A percentile compares a stretch with the other conserved stretches of the same genome.
Conservation (phyloP, 2,888 invertebrate species). For the Cybosia mesomella region DNA sequence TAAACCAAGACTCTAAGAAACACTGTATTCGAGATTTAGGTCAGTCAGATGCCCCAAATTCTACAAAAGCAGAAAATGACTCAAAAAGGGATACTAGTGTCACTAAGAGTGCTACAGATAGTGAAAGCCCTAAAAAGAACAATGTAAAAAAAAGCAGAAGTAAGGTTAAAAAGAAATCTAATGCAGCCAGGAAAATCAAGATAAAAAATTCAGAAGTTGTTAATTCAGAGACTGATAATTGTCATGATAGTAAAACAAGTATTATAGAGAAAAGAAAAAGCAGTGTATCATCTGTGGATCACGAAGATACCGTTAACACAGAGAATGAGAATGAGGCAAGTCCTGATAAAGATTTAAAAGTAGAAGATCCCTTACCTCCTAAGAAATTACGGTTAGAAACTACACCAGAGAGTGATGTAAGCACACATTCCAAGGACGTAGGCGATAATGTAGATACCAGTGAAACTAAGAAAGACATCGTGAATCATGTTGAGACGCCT, state of each 20-base stretch:
- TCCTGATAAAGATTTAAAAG: conserved; percentile 69
- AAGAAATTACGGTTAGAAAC: conserved; percentile 80
- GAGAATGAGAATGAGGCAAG: conserved; percentile 70
- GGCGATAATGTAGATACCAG: conserved; percentile 64
- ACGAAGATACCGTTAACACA: conserved; percentile 63
- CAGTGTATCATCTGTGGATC: conserved; percentile 79
- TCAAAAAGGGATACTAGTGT: conserved; percentile 64
- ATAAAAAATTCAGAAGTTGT: conserved; percentile 66
- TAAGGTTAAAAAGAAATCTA: conserved; percentile 75
- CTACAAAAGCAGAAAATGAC: conserved; percentile 63
- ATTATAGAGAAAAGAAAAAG: conserved; percentile 81
- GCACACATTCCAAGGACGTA: conserved; percentile 78
- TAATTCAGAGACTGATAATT: conserved; percentile 72
- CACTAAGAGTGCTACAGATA: conserved; percentile 70
- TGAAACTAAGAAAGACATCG: conserved; percentile 61
- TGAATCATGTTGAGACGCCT: conserved; percentile 55
- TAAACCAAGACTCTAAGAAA: conserved; percentile 77
- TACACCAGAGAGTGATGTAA: conserved; percentile 71
- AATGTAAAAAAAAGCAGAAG: conserved; percentile 72
- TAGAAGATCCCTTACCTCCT: conserved; percentile 74
- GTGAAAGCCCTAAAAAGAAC: conserved; percentile 68
- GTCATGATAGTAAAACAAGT: conserved; percentile 77
- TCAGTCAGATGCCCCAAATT: conserved; percentile 70
- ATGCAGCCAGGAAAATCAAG: conserved; percentile 63
- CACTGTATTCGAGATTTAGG: conserved; percentile 76